Evolutionary conservation across 2,888 invertebrate genomes (phyloP).

Genomic region (Rhynchonema sp.): DNA sequence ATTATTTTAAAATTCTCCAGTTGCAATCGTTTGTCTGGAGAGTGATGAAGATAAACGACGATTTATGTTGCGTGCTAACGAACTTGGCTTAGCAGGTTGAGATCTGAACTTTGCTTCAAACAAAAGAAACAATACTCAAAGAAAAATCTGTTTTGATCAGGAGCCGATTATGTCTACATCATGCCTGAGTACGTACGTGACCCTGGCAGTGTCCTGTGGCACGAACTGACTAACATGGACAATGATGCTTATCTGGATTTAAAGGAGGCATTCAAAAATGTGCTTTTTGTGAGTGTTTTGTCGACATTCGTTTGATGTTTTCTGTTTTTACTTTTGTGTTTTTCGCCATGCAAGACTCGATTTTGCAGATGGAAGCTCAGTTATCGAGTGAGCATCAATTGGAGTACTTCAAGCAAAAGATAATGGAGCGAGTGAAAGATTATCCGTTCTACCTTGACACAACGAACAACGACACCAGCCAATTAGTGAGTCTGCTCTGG

Average conservation of each 20-base stretch:
- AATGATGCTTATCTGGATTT: background rate
- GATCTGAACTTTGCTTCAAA: no score
- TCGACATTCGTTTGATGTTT: no score
- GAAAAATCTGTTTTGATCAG: no score
- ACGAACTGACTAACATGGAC: background rate
- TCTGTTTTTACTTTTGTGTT: background rate
- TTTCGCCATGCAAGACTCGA: background rate
- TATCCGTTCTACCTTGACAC: constrained; percentile 1
- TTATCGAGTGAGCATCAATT: constrained; percentile 2
- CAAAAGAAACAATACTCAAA: no score
- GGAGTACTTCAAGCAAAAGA: constrained; percentile 6
- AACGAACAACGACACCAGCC: background rate
- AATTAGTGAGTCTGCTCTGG: background rate
- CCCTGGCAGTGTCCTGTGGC: constrained; percentile 3
- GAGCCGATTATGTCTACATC: constrained; percentile 5
- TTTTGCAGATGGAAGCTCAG: constrained; percentile 5
- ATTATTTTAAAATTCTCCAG: background rate
- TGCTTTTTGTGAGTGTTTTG: background rate
- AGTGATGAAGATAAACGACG: background rate
- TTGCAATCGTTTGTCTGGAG: constrained; percentile 6
- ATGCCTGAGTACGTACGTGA: constrained; percentile 7
- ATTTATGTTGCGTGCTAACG: constrained; percentile 3
- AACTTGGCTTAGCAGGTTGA: background rate
- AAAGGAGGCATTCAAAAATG: constrained; percentile 1
- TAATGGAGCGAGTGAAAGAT: constrained; percentile 1